Conservation (phyloP, 2,888 invertebrate species). For the Euproctis similis region DNA sequence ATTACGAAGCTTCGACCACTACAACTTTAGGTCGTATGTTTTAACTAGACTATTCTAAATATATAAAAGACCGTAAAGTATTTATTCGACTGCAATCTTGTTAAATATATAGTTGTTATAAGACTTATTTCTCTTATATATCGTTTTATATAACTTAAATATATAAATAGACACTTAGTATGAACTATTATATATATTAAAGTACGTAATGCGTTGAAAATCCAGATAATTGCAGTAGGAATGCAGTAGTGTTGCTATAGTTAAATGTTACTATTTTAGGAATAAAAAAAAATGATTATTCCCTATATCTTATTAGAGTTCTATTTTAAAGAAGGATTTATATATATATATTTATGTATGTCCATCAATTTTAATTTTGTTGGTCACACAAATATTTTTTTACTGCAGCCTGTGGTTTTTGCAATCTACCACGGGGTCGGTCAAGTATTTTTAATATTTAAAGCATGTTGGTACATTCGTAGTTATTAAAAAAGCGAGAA, state of each 20-base stretch:
- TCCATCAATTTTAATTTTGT: no score
- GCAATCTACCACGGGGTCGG: no score
- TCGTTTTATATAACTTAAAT: slow-evolving; percentile 6
- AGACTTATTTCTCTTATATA: neutral
- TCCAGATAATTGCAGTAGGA: neutral
- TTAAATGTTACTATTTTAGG: no score
- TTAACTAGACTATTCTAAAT: slow-evolving; percentile 27
- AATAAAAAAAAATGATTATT: no score
- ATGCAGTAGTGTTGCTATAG: neutral
- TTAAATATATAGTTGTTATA: slow-evolving; percentile 9
- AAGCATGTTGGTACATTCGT: no score
- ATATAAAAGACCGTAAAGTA: slow-evolving; percentile 18
- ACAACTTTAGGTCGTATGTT: slow-evolving; percentile 22
- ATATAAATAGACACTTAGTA: slow-evolving; percentile 14
- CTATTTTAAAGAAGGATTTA: no score
- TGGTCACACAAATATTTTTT: no score
- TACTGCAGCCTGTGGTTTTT: no score
- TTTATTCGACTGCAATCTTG: slow-evolving; percentile 7
- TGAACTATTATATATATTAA: slow-evolving; percentile 19
- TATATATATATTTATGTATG: no score
- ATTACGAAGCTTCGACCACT: slow-evolving; percentile 32
- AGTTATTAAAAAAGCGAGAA: no score
- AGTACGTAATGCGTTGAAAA: slow-evolving; percentile 3
- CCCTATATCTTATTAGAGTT: no score
- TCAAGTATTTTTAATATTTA: no score